These are phyloP conservation scores for Bombylius major DNA, from an alignment of 2,888 invertebrate species.

Conservation along the genomic window DNA sequence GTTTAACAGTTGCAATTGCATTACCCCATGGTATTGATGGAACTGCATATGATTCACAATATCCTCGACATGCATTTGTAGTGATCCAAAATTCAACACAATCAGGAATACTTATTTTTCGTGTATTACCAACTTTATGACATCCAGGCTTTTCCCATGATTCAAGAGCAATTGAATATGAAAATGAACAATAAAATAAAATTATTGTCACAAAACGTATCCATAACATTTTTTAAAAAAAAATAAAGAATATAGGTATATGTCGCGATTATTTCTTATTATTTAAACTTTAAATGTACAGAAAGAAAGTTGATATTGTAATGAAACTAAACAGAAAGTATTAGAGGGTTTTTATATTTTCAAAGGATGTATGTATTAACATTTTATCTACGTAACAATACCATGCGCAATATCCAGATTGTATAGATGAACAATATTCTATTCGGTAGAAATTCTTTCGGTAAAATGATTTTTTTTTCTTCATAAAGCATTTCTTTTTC, in stretches of 20 bases:
- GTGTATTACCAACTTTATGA: slow-evolving; percentile 67
- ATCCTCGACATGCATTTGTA: slow-evolving; percentile 79
- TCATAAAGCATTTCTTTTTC: too few relatives aligned
- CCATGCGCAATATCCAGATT: too few relatives aligned
- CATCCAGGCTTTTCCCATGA: slow-evolving; percentile 67
- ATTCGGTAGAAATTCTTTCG: too few relatives aligned
- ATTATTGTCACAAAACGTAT: slow-evolving; percentile 6
- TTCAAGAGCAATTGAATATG: slow-evolving; percentile 35
- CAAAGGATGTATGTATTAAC: too few relatives aligned
- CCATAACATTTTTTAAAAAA: slow-evolving; percentile 7
- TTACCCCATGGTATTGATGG: slow-evolving; percentile 47
- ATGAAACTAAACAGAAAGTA: too few relatives aligned
- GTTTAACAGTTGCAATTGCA: slow-evolving; percentile 27
- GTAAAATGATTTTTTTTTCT: too few relatives aligned
- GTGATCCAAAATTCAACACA: slow-evolving; percentile 75
- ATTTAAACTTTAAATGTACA: too few relatives aligned
- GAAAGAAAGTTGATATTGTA: too few relatives aligned
- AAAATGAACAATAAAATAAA: slow-evolving; percentile 20
- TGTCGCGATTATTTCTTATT: too few relatives aligned
- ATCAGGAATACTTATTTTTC: slow-evolving; percentile 68
- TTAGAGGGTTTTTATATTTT: too few relatives aligned
- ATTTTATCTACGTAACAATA: too few relatives aligned
- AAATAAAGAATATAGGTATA: not conserved
- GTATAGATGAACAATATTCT: too few relatives aligned
- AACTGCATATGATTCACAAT: slow-evolving; percentile 75